Conservation (phyloP, 2,888 invertebrate genomes). For the Ichneumon xanthorius region DNA sequence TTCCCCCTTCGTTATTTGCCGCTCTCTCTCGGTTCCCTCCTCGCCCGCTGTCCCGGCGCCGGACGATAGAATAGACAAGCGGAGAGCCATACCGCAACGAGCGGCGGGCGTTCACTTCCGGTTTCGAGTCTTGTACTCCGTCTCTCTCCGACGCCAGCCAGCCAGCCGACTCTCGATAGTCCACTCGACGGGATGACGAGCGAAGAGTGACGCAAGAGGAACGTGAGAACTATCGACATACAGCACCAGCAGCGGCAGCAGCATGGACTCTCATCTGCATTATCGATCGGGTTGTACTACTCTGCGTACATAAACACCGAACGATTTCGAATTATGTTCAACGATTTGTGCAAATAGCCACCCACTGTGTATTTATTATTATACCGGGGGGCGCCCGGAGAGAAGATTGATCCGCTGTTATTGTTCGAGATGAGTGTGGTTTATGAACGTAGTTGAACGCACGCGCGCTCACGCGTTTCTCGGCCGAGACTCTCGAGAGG, state of each 20-base stretch:
- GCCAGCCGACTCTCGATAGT: constrained; percentile 61
- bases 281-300: constrained; percentile 47
- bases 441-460: constrained; percentile 32
- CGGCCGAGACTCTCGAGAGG: constrained; percentile 45
- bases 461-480: constrained; percentile 32
- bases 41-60: constrained; percentile 50
- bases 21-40: constrained; percentile 38
- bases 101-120: constrained; percentile 58
- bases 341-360: constrained; percentile 30
- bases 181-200: constrained; percentile 67
- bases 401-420: constrained; percentile 54
- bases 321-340: constrained; percentile 39
- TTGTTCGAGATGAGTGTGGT: constrained; percentile 61
- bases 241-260: not conserved
- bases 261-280: constrained; percentile 55
- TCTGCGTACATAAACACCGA: not conserved
- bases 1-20: constrained; percentile 72
- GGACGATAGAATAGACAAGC: constrained; percentile 38
- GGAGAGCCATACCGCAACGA: constrained; percentile 18
- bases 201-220: constrained; percentile 49
- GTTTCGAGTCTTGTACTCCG: constrained; percentile 48
- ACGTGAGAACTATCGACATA: constrained; percentile 35
- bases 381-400: not conserved
- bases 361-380: constrained; percentile 19
- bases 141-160: constrained; percentile 25